Percentiles rank a stretch among this genome's conserved stretches.
Conservation (phyloP, 2,797 vertebrate genomes). For the Sylvia borin region DNA sequence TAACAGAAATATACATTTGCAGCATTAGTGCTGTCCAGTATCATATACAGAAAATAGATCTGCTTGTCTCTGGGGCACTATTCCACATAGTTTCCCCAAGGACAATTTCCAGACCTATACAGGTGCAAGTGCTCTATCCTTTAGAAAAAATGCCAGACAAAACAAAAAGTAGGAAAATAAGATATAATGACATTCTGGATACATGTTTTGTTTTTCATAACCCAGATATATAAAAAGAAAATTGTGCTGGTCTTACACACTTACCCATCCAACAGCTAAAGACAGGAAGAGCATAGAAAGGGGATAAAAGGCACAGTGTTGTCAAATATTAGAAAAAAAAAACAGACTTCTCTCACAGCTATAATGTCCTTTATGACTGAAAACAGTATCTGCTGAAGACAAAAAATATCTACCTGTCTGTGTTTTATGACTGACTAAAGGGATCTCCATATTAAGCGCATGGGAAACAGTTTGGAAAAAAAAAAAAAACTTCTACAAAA, state of each 20-base stretch:
- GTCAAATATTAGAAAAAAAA: neutral
- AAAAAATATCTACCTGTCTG: neutral
- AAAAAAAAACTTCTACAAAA: neutral
- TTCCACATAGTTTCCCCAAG: neutral
- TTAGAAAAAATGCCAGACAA: neutral
- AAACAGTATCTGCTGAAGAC: neutral
- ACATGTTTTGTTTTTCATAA: neutral
- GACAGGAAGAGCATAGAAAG: neutral
- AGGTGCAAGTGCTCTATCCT: neutral
- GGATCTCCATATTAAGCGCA: neutral
- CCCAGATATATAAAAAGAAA: neutral
- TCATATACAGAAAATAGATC: neutral
- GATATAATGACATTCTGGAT: neutral
- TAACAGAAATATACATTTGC: neutral
- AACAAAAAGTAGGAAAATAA: neutral
- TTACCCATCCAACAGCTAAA: neutral
- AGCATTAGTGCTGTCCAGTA: neutral
- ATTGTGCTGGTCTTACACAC: neutral
- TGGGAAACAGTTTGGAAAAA: neutral
- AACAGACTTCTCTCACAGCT: neutral
- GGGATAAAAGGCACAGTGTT: neutral
- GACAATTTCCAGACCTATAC: neutral
- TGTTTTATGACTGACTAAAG: neutral
- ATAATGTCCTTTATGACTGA: neutral
- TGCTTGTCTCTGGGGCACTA: neutral